A percentile compares a stretch with the other conserved stretches of the same genome.
Evolutionary conservation across 2,113 vertebrate genomes (phyloP).

Genomic region (Agapornis roseicollis): DNA sequence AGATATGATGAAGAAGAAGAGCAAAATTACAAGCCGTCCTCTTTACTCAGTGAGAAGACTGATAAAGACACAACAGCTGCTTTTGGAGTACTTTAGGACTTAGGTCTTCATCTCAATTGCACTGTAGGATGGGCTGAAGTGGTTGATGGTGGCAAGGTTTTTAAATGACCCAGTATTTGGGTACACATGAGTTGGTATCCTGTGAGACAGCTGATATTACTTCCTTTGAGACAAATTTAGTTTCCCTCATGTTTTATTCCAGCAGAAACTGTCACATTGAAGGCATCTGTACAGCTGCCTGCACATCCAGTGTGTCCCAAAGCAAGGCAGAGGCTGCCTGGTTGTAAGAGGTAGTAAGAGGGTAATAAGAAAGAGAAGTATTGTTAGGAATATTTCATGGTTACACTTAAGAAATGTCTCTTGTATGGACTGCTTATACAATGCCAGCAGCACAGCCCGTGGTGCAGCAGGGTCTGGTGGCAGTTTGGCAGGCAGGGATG

Average conservation of each 20-base stretch:
- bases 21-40: background rate
- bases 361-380: background rate
- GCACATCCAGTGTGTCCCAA: rapidly evolving
- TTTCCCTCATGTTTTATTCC: rapidly evolving
- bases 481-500: rapidly evolving
- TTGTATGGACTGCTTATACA: background rate
- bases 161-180: background rate
- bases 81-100: background rate
- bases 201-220: too few species aligned
- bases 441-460: background rate
- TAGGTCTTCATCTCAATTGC: rapidly evolving
- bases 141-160: background rate
- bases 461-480: background rate
- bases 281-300: too few species aligned
- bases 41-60: background rate
- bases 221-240: background rate
- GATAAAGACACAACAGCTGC: background rate
- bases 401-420: rapidly evolving
- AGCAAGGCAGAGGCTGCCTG: background rate
- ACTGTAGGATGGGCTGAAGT: too few species aligned
- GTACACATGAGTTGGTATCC: rapidly evolving
- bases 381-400: background rate
- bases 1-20: background rate
- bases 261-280: background rate
- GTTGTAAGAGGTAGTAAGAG: too few species aligned